These are phyloP conservation scores for Chydorus sphaericus DNA, from an alignment of 2,888 invertebrate genomes.

Conservation along the genomic window DNA sequence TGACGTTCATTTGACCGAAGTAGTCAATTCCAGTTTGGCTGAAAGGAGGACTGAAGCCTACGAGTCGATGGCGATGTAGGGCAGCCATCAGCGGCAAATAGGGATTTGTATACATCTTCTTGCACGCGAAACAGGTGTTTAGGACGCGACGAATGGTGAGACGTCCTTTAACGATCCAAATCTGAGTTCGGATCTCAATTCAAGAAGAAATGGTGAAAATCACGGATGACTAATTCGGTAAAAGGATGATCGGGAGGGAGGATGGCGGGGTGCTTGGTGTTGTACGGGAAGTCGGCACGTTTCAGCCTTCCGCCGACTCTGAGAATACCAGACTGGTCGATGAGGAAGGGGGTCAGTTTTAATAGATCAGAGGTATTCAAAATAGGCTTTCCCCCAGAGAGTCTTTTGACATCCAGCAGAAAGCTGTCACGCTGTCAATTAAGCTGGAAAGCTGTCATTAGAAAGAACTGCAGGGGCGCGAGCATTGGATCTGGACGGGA, in stretches of 20 bases:
- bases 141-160: background rate
- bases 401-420: no score
- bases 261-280: background rate
- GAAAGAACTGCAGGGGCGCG: no score
- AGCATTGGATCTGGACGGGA: no score
- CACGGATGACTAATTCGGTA: background rate
- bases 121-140: background rate
- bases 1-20: slow-evolving; percentile 8
- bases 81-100: slow-evolving; percentile 7
- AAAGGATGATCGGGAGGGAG: background rate
- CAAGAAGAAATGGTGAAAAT: background rate
- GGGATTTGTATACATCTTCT: background rate
- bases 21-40: slow-evolving; percentile 4
- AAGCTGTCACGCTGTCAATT: no score
- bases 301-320: background rate
- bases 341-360: background rate
- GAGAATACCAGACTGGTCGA: background rate
- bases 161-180: background rate
- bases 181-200: background rate
- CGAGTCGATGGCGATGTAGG: background rate
- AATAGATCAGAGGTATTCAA: background rate
- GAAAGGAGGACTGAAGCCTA: background rate
- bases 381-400: background rate
- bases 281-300: background rate
- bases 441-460: no score